Evolutionary conservation across 2,888 invertebrate species (phyloP).

Genomic region (Xestia xanthographa): DNA sequence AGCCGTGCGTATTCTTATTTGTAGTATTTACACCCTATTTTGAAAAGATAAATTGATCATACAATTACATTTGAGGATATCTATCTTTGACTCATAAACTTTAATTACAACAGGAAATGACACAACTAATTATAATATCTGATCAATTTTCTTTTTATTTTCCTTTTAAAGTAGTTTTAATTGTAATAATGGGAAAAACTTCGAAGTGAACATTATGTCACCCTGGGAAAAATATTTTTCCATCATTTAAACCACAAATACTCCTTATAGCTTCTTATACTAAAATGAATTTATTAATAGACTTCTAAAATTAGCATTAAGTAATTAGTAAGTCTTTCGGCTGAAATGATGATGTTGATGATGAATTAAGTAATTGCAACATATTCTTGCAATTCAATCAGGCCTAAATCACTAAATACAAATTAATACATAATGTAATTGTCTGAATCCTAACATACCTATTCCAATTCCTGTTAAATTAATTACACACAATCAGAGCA

Average conservation of each 20-base stretch:
- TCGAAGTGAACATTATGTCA: background rate
- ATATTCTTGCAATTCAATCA: constrained; percentile 34
- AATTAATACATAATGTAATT: constrained; percentile 4
- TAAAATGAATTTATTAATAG: background rate
- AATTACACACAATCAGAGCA: constrained; percentile 7
- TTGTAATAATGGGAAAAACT: constrained; percentile 1
- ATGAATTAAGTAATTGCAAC: constrained; percentile 30
- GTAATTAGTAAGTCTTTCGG: no score
- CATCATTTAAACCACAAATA: background rate
- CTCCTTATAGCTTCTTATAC: background rate
- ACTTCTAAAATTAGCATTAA: constrained; percentile 9
- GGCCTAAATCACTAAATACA: constrained; percentile 1
- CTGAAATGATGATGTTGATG: no score
- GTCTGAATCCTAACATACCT: background rate
- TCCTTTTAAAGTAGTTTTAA: constrained; percentile 20
- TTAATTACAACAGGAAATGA: constrained; percentile 41
- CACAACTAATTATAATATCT: constrained; percentile 20
- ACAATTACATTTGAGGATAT: background rate
- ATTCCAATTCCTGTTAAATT: constrained; percentile 10
- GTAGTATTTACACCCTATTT: constrained; percentile 23
- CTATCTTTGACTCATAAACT: constrained; percentile 44
- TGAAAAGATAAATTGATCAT: background rate
- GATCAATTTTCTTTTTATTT: constrained; percentile 35
- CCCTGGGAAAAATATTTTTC: background rate
- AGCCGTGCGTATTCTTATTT: background rate